A percentile compares a stretch with the other conserved stretches of the same genome.
phyloP scores from a whole-genome alignment of 1,140 invertebrate species.

The Nomia melanderi region DNA sequence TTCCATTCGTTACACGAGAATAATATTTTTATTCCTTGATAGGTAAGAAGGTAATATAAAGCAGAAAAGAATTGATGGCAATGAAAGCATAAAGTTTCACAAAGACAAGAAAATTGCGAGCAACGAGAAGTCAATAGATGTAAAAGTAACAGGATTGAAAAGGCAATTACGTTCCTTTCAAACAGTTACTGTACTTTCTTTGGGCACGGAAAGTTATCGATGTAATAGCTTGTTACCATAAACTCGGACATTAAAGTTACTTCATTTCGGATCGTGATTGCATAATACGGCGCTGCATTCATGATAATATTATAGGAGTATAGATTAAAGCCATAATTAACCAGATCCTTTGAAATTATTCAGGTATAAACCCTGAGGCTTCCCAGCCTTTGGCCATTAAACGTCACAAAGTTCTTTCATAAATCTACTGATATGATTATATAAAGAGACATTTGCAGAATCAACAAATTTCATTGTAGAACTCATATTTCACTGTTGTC shows the following conservation, averaged over 20 bases:
- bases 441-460: not conserved
- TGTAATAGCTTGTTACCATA: not conserved
- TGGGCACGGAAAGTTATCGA: not conserved
- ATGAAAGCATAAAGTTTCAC: not conserved
- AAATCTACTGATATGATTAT: not conserved
- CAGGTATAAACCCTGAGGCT: not conserved
- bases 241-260: conserved; percentile 1
- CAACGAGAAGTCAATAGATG: not conserved
- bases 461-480: not conserved
- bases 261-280: conserved; percentile 1
- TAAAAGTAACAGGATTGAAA: not conserved
- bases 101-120: not conserved
- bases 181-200: not conserved
- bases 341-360: not conserved
- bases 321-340: not conserved
- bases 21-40: no score
- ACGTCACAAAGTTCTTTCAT: not conserved
- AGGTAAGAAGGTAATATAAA: no score
- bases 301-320: not conserved
- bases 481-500: not conserved
- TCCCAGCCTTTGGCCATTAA: not conserved
- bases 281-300: not conserved
- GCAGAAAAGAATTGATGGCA: not conserved
- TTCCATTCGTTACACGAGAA: no score
- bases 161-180: not conserved